Base-by-base conservation (phyloP, 2,888 invertebrate genomes). In the Epinotia ramella region DNA sequence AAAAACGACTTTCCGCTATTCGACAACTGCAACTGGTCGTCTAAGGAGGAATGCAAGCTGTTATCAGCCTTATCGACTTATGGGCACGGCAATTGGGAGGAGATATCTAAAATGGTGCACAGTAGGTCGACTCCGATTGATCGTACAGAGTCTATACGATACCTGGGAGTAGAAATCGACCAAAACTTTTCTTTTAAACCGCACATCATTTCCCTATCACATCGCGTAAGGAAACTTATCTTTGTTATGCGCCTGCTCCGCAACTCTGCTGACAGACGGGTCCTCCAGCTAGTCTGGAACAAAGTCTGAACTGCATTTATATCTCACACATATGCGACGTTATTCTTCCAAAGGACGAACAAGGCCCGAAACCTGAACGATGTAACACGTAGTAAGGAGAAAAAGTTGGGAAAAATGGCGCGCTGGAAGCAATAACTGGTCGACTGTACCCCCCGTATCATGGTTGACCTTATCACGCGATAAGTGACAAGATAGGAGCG, bases 31-130 rank as follows among this genome's bases (percentile, higher is more conserved):
- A 95, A 95, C 75, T 98, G 98, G 98, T 96, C 96, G 0, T 97
- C 97, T 0, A 95, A 95, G 78, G 97, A 98, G 84, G 98, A 98
- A 89, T 93, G 96, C 67, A 94, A 95, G 72, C 88, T 98, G 24
- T 87, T 98, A 3, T 95, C 97, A 65, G 95, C 96, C 0, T 85
- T 98, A 33, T 93, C 95, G 76, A 95, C 95, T 62, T 95, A 95
- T 81, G 97, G 97, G 2, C 96, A 96, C 82, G 98, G 97, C 2
- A 98, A 98, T 88, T 98, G 98, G 98, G 95, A 95, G 76, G 96
- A 97, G 77, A 96, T 98, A 69, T 95, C 96, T 0, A 95, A 95
- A 83, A 95, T 95, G 77, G 94, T 98, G 74, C 94, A 95, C 77
- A 96, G 95, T 13, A 95, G 96, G 83, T 95, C 95, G 0, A 91